Evolutionary conservation across 2,113 vertebrate genomes (phyloP), one percentile per base, ranked within the genome.

Genomic region (Sylvia atricapilla): DNA sequence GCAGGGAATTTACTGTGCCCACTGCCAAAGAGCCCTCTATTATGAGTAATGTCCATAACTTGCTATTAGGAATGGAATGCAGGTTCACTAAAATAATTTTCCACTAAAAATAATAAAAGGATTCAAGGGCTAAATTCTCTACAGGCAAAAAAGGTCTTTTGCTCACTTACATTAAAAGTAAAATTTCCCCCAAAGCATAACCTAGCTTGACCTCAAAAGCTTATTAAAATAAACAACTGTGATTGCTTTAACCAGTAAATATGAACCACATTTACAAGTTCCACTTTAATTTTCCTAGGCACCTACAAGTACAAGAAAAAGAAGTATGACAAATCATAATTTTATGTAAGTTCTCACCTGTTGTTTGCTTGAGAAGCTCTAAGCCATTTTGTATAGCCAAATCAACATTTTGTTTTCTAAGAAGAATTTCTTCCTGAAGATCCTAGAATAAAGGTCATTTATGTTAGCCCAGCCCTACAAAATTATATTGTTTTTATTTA

Each of bases 291-390:
- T 67, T 85, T 84, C 35, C 39, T 47, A 35, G 68, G 22, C 30
- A 69, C 39, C 74, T 78, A 49, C 3, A 62, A 93, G 25, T 25
- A 59, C 11, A 81, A 87, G 49, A 24, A 25, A 84, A 85, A 44
- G 81, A 84, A n/a, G 18, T 19, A 62, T 31, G 33, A 15, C 22
- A 24, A 84, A 80, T 22, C 33, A 70, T 4, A 39, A 47, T 59
- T 84, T 82, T 43, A 24, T 68, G 37, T 82, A 81, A 68, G 9
- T 33, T 87, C 98, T 97, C 96, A 99, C 99, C 99, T 98, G 99
- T 99, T 83, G 99, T 99, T 95, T 99, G 99, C 93, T 99, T 99
- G 78, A 99, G 98, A 44, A 99, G 98, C 87, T 99, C 99, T 97
- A 99, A 96, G 66, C 99, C 99, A 94, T 99, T 99, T 83, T 97